Evolutionary conservation across 2,888 invertebrate species (phyloP).

Genomic region (Lutraria lutraria): DNA sequence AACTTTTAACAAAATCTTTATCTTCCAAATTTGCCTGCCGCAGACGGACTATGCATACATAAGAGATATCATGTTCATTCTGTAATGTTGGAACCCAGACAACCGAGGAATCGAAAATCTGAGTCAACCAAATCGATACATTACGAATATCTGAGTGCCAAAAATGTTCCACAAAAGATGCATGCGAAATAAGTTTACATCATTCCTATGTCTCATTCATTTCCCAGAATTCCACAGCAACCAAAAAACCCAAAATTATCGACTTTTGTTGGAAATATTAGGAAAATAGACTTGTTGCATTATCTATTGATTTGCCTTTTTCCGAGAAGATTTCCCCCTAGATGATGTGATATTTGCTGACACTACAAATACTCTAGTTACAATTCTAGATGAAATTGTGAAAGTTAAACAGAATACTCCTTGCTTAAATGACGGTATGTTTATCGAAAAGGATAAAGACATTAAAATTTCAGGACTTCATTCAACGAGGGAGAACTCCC

Average conservation of each 20-base stretch:
- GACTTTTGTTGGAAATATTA: neutral
- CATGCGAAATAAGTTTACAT: neutral
- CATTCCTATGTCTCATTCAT: neutral
- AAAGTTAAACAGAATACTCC: neutral
- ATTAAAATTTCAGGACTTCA: neutral
- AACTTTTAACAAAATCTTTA: neutral
- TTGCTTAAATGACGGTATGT: neutral
- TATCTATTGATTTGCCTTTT: neutral
- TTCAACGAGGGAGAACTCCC: too few species aligned
- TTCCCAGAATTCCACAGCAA: neutral
- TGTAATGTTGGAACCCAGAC: neutral
- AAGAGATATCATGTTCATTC: neutral
- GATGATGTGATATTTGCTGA: constrained; percentile 6
- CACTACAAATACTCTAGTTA: neutral
- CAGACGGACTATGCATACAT: neutral
- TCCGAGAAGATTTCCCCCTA: neutral
- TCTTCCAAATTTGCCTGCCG: neutral
- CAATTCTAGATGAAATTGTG: neutral
- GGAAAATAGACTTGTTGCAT: neutral
- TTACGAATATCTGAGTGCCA: neutral
- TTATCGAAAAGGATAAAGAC: neutral
- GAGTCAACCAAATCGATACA: neutral
- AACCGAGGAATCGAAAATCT: constrained; percentile 3
- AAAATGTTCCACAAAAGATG: neutral
- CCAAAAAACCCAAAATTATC: neutral